Percentiles rank a stretch among this genome's conserved stretches.
Evolutionary conservation across 2,113 vertebrate species (phyloP).

Genomic region (Cololabis saira): DNA sequence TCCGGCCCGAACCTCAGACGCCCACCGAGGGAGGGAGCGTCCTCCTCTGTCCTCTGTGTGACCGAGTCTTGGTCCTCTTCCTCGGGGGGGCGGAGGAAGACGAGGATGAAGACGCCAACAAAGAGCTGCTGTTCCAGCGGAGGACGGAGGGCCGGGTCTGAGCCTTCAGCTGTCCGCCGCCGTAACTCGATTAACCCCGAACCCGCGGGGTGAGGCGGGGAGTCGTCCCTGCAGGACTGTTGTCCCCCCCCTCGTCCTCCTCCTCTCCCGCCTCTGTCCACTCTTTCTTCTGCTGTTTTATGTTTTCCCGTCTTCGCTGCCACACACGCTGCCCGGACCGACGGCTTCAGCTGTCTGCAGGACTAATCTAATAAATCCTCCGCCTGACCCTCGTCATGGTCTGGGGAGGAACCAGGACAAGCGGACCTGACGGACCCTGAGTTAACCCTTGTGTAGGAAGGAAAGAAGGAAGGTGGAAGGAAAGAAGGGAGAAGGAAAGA

Average conservation of each 20-base stretch:
- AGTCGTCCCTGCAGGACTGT: too few relatives aligned
- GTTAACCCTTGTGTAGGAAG: too few relatives aligned
- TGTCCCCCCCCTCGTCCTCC: too few relatives aligned
- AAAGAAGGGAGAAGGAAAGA: too few relatives aligned
- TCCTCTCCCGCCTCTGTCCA: background rate
- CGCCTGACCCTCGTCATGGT: too few relatives aligned
- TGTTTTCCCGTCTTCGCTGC: background rate
- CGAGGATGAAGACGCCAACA: slow-evolving; percentile 38
- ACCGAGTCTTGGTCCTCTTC: slow-evolving; percentile 26
- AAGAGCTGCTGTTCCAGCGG: slow-evolving; percentile 61
- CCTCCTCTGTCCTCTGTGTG: slow-evolving; percentile 40
- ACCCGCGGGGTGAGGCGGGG: slow-evolving; percentile 29
- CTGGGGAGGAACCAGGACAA: too few relatives aligned
- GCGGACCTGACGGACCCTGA: too few relatives aligned
- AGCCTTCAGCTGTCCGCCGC: slow-evolving; percentile 60
- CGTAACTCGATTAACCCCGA: slow-evolving; percentile 68
- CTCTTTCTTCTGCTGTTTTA: background rate
- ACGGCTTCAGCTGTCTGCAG: slow-evolving; percentile 52
- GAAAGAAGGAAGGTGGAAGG: too few relatives aligned
- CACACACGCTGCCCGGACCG: background rate
- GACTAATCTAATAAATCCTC: slow-evolving; percentile 44
- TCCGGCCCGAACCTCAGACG: too few relatives aligned
- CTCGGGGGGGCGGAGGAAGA: background rate
- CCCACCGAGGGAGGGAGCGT: background rate
- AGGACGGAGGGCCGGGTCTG: slow-evolving; percentile 46